Evolutionary conservation across 92 coral and sea anemone species (phyloP), one percentile per base, ranked within the genome.

Genomic region (Ricordea florida): DNA sequence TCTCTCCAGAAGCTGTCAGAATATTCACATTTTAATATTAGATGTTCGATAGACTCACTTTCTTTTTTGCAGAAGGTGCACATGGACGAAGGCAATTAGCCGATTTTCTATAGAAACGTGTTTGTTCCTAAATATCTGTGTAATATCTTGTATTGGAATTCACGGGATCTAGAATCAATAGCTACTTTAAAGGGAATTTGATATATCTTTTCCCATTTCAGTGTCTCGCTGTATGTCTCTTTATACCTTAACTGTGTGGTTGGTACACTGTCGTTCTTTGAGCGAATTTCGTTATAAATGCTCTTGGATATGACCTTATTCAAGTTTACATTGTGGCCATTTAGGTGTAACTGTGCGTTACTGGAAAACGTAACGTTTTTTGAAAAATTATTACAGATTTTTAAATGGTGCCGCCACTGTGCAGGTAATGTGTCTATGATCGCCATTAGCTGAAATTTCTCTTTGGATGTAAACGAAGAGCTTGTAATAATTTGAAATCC

Each of bases 341-440:
- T 57, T 15, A 32, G 42, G 20, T 27, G 43, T 33, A 57, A 57
- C 44, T 57, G 64, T 29, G n/a, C n/a, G n/a, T n/a, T n/a, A n/a
- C n/a, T n/a, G n/a, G n/a, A n/a, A n/a, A n/a, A n/a, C n/a, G n/a
- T n/a, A n/a, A n/a, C n/a, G 18, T 56, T 56, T 11, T 30, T 31
- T 56, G 30, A 42, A 56, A 5, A 52, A 36, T 52, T 52, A 10
- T 52, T 52, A 36, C 34, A 56, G 9, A 32, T 56, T 56, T 56
- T 56, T n/a, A 29, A 56, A 56, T 56, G 62, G 20, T 56, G 60
- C 29, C 62, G 62, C 62, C 62, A 56, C 42, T 56, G 65, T 35
- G 45, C 10, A 13, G 65, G 65, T 6, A 58, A 16, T 33, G 65
- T 45, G 27, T 58, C 65, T 5, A 34, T 33, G 21, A 58, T 58